These are phyloP conservation scores for Scyliorhinus canicula DNA, from an alignment of 2,797 vertebrate genomes.

Conservation along the genomic window DNA sequence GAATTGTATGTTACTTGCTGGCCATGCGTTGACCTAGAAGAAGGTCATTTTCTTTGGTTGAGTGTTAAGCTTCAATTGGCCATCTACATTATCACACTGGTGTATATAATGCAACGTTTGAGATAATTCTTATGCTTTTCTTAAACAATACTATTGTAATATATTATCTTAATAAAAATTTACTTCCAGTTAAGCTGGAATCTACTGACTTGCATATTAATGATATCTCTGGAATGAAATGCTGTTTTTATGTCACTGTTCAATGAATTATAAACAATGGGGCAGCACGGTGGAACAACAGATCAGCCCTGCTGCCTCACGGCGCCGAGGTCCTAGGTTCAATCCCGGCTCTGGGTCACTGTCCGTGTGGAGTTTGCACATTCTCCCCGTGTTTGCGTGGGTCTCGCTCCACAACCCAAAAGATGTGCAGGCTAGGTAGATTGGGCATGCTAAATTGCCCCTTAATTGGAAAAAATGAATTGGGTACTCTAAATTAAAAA, in stretches of 20 bases:
- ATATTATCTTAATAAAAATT: conserved; percentile 69
- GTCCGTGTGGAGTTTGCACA: no score
- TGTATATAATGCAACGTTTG: conserved; percentile 64
- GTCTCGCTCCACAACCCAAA: no score
- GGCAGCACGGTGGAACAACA: no score
- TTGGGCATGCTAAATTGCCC: no score
- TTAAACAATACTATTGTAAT: conserved; percentile 53
- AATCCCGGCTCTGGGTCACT: no score
- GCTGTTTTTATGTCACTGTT: neutral
- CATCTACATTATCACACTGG: neutral
- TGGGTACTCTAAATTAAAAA: no score
- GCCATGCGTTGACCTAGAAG: neutral
- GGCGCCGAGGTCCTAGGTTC: no score
- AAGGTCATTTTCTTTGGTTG: neutral
- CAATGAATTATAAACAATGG: neutral
- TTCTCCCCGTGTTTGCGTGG: no score
- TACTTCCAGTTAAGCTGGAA: neutral
- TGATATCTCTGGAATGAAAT: neutral
- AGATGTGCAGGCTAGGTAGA: no score
- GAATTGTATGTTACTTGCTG: conserved; percentile 2
- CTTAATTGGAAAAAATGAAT: no score
- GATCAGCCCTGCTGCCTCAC: no score
- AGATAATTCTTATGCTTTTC: conserved; percentile 61
- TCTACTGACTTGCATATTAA: neutral
- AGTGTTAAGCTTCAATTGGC: neutral